A percentile compares a stretch with the other conserved stretches of the same genome.
These are phyloP conservation scores for Myzus persicae DNA, from an alignment of 1,140 invertebrate genomes.

Conservation along the genomic window DNA sequence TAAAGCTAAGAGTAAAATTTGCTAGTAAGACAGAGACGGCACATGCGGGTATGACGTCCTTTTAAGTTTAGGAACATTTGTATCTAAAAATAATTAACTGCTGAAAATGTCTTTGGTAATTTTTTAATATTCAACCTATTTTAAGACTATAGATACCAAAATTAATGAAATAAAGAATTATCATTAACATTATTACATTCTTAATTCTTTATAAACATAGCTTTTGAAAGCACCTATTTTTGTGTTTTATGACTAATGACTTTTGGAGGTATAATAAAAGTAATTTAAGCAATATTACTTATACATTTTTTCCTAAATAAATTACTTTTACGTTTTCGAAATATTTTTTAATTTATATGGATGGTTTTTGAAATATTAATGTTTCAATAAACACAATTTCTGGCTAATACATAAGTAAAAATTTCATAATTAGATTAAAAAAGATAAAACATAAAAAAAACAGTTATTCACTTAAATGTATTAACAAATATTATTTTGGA, in stretches of 20 bases:
- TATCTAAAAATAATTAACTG: background rate
- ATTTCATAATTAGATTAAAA: background rate
- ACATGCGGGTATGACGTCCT: too few species aligned
- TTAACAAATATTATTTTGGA: background rate
- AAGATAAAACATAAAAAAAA: background rate
- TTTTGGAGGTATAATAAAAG: too few species aligned
- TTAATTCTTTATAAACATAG: background rate
- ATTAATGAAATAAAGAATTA: background rate
- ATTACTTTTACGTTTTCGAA: too few species aligned
- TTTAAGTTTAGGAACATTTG: background rate
- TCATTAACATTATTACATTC: background rate
- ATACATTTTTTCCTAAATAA: too few species aligned
- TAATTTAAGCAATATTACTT: too few species aligned
- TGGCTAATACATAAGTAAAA: background rate
- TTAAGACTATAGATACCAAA: background rate
- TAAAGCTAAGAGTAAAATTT: too few species aligned
- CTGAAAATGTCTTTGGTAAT: conserved; percentile 16
- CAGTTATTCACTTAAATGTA: background rate
- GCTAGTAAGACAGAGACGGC: too few species aligned
- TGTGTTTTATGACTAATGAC: too few species aligned
- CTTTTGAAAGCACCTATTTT: too few species aligned
- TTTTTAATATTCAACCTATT: background rate
- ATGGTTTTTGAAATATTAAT: background rate
- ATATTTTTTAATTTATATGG: background rate
- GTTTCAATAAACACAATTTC: background rate